A percentile compares a stretch with the other conserved stretches of the same genome.
Conservation (phyloP, 2,113 vertebrate species). For the Hemiscyllium ocellatum region DNA sequence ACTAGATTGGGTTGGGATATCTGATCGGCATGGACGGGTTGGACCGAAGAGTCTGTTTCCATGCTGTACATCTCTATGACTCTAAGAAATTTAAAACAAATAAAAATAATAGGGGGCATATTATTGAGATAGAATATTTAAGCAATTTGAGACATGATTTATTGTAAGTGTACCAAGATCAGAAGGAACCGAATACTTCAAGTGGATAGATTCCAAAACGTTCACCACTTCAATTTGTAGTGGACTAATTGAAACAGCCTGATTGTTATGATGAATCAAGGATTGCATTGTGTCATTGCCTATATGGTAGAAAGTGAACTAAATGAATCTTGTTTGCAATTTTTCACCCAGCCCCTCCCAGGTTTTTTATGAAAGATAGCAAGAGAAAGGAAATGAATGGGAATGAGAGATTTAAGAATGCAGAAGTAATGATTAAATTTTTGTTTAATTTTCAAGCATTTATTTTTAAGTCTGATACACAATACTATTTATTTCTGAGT, state of each 20-base stretch:
- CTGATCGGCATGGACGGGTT: too few relatives aligned
- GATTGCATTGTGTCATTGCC: neutral
- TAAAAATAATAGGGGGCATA: neutral
- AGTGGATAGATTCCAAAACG: neutral
- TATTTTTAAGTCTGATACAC: neutral
- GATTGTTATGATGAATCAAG: too few relatives aligned
- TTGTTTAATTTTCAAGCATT: neutral
- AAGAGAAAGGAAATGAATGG: neutral
- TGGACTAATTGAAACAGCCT: too few relatives aligned
- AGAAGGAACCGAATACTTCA: neutral
- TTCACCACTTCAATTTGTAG: neutral
- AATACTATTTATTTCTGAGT: too few relatives aligned
- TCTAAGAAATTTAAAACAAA: neutral
- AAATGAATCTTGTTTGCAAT: neutral
- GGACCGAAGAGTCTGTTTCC: too few relatives aligned
- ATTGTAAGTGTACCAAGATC: neutral
- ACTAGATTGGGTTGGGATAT: too few relatives aligned
- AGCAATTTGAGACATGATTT: neutral
- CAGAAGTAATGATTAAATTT: neutral
- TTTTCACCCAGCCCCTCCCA: neutral
- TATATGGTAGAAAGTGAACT: neutral
- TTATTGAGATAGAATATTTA: neutral
- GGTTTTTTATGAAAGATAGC: neutral
- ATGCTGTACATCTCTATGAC: too few relatives aligned
- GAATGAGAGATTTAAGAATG: neutral